Base-by-base conservation (phyloP, 2,888 invertebrate genomes). In the Philereme vetulata region DNA sequence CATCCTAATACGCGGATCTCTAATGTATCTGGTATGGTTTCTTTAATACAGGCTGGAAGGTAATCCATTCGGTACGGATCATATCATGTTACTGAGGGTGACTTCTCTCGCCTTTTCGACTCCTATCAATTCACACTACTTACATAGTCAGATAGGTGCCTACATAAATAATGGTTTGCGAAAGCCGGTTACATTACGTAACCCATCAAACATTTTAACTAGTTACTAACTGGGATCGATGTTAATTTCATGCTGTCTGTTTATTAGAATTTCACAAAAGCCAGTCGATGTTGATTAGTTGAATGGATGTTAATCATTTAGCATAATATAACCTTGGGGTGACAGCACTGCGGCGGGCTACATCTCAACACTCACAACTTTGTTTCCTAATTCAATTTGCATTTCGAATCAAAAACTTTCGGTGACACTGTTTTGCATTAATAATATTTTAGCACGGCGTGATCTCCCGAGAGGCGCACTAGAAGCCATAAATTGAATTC, bases 341-440 rank as follows among this genome's bases (percentile, higher is more conserved):
- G 83, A 83, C 84, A 82, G 80, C 81, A 73, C 74, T 75, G 80
- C 80, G 83, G 80, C 79, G 80, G 80, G 80, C 81, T 82, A 80
- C 79, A 81, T 81, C 80, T 82, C 78, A 77, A 82, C 81, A 83
- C 80, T 84, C 84, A 81, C 81, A 86, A 90, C 89, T 90, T 86
- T 88, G 88, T 89, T 88, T 86, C 80, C 86, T 91, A 90, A 92
- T 90, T 86, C 81, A 85, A 91, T 92, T 91, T 91, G 88, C 89
- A 90, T 92, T 88, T 80, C 82, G 86, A 92, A 90, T 90, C 91
- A 86, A 90, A 91, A 91, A 91, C 90, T 92, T 92, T 86, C 81
- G 86, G 90, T 91, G 91, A 92, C 92, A 92, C 90, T 91, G 91
- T 92, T 92, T 92, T 92, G 91, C 92, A 92, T 92, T 92, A 92